These are phyloP conservation scores for Caenorhabditis imperialis DNA, from an alignment of 2,888 invertebrate species.

Conservation along the genomic window DNA sequence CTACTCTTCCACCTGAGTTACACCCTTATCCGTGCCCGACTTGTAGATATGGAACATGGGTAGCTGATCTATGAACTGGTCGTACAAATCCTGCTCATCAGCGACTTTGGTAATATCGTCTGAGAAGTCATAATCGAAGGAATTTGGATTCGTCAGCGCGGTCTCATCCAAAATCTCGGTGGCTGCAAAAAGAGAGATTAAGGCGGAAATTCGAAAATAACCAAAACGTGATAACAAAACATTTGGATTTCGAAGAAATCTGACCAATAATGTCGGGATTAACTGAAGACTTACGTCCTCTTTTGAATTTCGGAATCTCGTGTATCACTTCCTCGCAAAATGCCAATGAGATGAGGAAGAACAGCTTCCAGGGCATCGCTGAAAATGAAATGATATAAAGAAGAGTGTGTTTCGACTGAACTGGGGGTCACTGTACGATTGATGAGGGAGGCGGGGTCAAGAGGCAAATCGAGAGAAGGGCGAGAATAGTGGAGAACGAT, in stretches of 20 bases:
- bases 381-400: constrained; percentile 26
- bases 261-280: not conserved
- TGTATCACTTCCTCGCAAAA: constrained; percentile 22
- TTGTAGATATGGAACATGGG: constrained; percentile 59
- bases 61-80: constrained; percentile 59
- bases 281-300: constrained; percentile 51
- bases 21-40: constrained; percentile 53
- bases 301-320: constrained; percentile 55
- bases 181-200: constrained; percentile 55
- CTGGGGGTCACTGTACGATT: constrained; percentile 34
- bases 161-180: constrained; percentile 57
- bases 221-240: not conserved
- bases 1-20: constrained; percentile 62
- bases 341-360: not conserved
- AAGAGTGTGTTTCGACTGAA: too few species aligned
- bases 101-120: constrained; percentile 59
- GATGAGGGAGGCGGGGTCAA: too few species aligned
- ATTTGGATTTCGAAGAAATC: constrained; percentile 15
- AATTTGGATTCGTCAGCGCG: constrained; percentile 60
- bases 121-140: constrained; percentile 65
- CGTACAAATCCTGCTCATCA: constrained; percentile 60
- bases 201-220: too few species aligned
- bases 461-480: not conserved
- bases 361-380: constrained; percentile 14
- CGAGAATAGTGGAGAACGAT: constrained; percentile 16